phyloP scores from a whole-genome alignment of 2,113 vertebrate genomes.

The Zosterops borbonicus region DNA sequence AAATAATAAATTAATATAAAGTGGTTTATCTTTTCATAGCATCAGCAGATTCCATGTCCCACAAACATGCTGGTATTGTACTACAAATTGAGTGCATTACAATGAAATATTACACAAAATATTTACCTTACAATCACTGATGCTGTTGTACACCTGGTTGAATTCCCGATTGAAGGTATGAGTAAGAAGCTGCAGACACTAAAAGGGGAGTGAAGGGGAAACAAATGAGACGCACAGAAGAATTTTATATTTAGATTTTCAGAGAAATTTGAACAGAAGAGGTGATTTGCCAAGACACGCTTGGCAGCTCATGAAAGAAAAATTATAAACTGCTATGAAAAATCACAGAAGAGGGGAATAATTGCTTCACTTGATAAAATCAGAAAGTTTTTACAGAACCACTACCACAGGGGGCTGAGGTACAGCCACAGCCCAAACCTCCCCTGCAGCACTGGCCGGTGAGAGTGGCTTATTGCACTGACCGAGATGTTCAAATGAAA shows the following conservation, averaged over 20 bases:
- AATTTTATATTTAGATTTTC: not conserved
- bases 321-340: not conserved
- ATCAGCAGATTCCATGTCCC: not conserved
- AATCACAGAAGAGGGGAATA: not conserved
- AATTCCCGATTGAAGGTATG: conserved; percentile 96
- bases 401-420: not conserved
- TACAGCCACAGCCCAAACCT: not conserved
- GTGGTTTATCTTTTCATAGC: not conserved
- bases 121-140: conserved; percentile 95
- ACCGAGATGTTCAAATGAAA: not conserved
- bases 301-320: not conserved
- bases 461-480: not conserved
- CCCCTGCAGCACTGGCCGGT: not conserved
- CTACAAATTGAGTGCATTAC: not conserved
- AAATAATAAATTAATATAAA: not conserved
- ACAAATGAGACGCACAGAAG: not conserved
- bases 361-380: not conserved
- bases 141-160: conserved; percentile 91
- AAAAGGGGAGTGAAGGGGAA: not conserved
- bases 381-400: not conserved
- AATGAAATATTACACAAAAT: not conserved
- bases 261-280: not conserved
- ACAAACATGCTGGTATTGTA: not conserved
- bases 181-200: conserved; percentile 96
- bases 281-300: not conserved